Percentiles rank a stretch among this genome's conserved stretches.
Evolutionary conservation across 2,113 vertebrate genomes (phyloP).

Genomic region (Corvus hawaiiensis): DNA sequence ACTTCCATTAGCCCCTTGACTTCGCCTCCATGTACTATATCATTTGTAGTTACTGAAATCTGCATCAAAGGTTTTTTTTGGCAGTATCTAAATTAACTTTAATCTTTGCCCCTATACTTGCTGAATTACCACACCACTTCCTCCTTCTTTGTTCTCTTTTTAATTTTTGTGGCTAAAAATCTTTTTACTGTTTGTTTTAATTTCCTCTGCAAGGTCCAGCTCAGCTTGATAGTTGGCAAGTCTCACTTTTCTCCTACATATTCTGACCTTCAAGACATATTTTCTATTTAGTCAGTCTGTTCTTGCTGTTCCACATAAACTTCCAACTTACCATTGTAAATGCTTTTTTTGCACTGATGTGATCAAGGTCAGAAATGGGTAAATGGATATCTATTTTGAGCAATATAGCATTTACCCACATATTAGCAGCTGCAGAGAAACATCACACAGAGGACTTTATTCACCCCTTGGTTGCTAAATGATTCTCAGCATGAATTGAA

Average conservation of each 20-base stretch:
- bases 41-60: background rate
- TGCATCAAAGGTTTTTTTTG: background rate
- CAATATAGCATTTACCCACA: background rate
- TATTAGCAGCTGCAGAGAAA: background rate
- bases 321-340: background rate
- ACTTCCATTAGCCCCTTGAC: background rate
- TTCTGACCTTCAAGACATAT: background rate
- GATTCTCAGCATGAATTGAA: background rate
- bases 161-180: conserved; percentile 5
- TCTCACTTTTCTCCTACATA: background rate
- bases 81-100: background rate
- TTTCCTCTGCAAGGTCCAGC: background rate
- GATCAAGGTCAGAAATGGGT: background rate
- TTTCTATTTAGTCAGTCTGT: background rate
- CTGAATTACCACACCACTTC: background rate
- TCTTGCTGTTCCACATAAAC: background rate
- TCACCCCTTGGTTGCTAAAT: background rate
- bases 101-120: background rate
- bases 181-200: conserved; percentile 20
- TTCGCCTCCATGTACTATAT: background rate
- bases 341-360: background rate
- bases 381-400: background rate
- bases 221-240: conserved; percentile 9
- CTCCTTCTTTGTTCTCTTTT: background rate
- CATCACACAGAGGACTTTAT: background rate